A percentile compares a stretch with the other conserved stretches of the same genome.
Conservation (phyloP, 2,113 vertebrate genomes). For the Piaya cayana region DNA sequence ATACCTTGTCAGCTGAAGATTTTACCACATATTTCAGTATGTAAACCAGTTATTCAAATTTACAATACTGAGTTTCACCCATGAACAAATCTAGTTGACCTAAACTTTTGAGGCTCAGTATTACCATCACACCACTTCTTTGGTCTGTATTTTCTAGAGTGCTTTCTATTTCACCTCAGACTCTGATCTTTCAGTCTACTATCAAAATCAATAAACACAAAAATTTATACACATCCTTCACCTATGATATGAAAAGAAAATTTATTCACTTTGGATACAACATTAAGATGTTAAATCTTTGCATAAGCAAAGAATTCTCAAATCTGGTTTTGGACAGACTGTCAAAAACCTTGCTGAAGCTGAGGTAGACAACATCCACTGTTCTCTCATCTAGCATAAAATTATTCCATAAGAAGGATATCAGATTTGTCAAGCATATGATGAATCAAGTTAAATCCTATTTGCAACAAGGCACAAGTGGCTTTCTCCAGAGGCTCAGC, state of each 20-base stretch:
- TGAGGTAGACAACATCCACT: no score
- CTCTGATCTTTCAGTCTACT: not conserved
- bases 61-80: not conserved
- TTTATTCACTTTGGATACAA: not conserved
- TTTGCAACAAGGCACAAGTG: rapidly evolving
- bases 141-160: not conserved
- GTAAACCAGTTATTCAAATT: not conserved
- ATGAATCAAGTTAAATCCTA: not conserved
- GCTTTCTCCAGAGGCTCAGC: not conserved
- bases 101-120: not conserved
- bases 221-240: not conserved
- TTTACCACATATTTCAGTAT: not conserved
- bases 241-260: not conserved
- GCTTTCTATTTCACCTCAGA: not conserved
- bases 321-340: not conserved
- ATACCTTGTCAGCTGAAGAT: not conserved
- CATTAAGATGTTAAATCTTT: not conserved
- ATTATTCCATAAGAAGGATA: no score
- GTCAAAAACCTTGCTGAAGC: no score
- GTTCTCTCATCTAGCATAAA: no score
- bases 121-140: not conserved
- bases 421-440: no score
- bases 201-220: not conserved
- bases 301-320: not conserved
- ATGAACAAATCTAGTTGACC: not conserved